Evolutionary conservation across 2,888 invertebrate genomes (phyloP), one percentile per base, ranked within the genome.

Genomic region (Cylindroiulus punctatus): DNA sequence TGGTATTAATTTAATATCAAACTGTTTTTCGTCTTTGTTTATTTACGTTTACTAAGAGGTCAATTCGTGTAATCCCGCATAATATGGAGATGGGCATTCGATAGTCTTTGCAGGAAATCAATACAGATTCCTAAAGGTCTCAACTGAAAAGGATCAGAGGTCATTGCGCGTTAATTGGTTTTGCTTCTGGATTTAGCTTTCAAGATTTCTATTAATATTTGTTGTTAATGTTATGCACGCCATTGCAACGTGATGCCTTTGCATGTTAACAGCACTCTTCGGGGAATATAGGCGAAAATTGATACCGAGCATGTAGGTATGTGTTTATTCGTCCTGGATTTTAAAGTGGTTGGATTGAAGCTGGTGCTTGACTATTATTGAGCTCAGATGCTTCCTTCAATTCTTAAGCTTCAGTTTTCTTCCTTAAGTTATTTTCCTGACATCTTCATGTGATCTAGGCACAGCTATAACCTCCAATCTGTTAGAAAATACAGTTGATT

Each of bases 141-240:
- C 30, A 52, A 32, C 14, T 26, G 76, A 76, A 76, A 76, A 76
- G 76, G 76, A 30, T 30, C 30, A 76, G 26, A 17, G 76, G 76
- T 76, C 76, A 76, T 30, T 76, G 26, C 30, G 76, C 76, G 76
- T 76, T 76, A 76, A 76, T 76, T 76, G 76, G 30, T 76, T 76
- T 76, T 76, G 30, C 30, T 30, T 10, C 32, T 17, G 30, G 30
- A 76, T 76, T 76, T 76, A 30, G 30, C 14, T 76, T 76, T 76
- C 30, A 76, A 76, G 26, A 76, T 76, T 30, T 76, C 76, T 52
- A 52, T 52, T 52, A 52, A 30, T 30, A 30, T 76, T 76, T 7
- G 26, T 76, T 76, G 30, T 12, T 17, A 19, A 19, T 17, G 19
- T 7, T n/a, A n/a, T 57, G 7, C 26, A 26, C 22, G 22, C 5